phyloP scores from a whole-genome alignment of 1,140 invertebrate genomes.

The Hetaerina americana region DNA sequence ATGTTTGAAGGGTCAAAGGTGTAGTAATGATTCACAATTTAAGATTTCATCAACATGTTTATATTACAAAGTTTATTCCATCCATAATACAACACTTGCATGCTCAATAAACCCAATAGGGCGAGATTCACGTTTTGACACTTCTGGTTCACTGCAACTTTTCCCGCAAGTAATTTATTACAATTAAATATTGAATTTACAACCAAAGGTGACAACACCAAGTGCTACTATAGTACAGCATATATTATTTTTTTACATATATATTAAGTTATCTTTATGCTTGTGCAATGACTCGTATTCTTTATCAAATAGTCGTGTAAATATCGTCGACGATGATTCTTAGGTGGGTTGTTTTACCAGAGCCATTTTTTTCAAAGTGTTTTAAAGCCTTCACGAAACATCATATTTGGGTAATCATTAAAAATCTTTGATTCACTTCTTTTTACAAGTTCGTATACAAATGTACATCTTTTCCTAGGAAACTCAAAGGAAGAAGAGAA shows the following conservation, averaged over 20 bases:
- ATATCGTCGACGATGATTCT: no score
- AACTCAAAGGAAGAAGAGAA: no score
- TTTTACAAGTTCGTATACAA: no score
- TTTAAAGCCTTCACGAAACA: no score
- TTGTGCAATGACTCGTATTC: not conserved
- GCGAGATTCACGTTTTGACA: not conserved
- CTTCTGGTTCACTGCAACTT: not conserved
- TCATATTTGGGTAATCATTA: no score
- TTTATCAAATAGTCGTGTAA: no score
- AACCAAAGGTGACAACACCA: not conserved
- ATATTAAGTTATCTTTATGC: not conserved
- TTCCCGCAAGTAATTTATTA: not conserved
- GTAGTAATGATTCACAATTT: no score
- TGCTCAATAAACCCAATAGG: not conserved
- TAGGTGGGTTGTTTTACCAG: no score
- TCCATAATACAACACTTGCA: not conserved
- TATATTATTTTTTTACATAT: slow-evolving; percentile 1
- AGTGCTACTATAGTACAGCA: not conserved
- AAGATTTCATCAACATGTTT: not conserved
- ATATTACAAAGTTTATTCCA: not conserved
- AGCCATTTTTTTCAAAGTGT: no score
- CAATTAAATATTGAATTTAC: not conserved
- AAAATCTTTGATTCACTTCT: no score
- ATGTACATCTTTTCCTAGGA: no score
- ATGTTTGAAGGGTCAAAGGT: no score